phyloP scores from a whole-genome alignment of 2,888 invertebrate genomes.

The Odontocerum albicorne region DNA sequence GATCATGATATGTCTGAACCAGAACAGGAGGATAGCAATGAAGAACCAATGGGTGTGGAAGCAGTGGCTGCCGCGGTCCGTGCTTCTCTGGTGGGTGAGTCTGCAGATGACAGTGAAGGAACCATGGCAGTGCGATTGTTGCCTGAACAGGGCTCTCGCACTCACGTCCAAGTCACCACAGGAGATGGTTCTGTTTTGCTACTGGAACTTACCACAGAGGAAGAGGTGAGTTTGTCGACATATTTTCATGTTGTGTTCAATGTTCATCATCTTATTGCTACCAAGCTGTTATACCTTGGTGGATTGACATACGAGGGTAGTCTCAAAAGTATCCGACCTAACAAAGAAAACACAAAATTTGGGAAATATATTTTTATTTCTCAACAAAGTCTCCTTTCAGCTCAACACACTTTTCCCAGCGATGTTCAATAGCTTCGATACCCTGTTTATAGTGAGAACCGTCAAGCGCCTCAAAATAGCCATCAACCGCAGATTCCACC shows the following conservation, averaged over 20 bases:
- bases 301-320: too few relatives aligned
- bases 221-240: constrained; percentile 37
- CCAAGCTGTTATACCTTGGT: too few relatives aligned
- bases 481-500: too few relatives aligned
- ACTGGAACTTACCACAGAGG: constrained; percentile 49
- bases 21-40: constrained; percentile 36
- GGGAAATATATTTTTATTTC: too few relatives aligned
- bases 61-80: constrained; percentile 18
- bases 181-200: constrained; percentile 53
- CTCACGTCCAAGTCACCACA: constrained; percentile 47
- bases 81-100: constrained; percentile 41
- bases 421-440: too few relatives aligned
- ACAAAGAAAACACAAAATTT: too few relatives aligned
- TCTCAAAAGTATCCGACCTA: too few relatives aligned
- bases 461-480: too few relatives aligned
- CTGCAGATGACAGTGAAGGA: constrained; percentile 40
- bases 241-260: neutral
- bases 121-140: constrained; percentile 36
- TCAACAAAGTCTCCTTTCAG: too few relatives aligned
- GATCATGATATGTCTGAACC: constrained; percentile 21
- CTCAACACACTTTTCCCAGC: too few relatives aligned
- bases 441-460: too few relatives aligned
- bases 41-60: constrained; percentile 32
- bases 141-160: constrained; percentile 34
- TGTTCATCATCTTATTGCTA: too few relatives aligned